Conservation (phyloP, 2,113 vertebrate genomes). For the Cyprinus carpio region DNA sequence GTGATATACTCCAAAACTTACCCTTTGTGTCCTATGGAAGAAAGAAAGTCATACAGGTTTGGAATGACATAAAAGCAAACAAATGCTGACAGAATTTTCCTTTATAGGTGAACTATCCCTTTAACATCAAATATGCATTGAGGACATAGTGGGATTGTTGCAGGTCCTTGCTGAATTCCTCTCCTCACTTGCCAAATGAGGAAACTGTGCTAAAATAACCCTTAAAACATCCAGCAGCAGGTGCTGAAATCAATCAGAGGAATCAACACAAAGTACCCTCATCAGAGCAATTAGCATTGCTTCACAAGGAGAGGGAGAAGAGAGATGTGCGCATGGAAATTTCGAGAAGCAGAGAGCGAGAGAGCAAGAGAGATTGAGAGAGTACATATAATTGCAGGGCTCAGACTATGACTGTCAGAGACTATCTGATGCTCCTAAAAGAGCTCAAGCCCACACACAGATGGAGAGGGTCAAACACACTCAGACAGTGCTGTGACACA, state of each 20-base stretch:
- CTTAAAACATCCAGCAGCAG: constrained; percentile 9
- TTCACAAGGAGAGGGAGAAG: background rate
- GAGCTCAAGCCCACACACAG: constrained; percentile 32
- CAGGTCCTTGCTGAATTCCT: constrained; percentile 5
- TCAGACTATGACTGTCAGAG: constrained; percentile 11
- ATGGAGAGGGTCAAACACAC: background rate
- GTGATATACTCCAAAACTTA: background rate
- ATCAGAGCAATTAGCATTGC: constrained; percentile 26
- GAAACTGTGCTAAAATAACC: constrained; percentile 21
- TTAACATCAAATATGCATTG: constrained; percentile 29
- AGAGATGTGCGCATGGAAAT: background rate
- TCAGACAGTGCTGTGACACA: constrained; percentile 20
- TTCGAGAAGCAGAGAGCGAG: constrained; percentile 1
- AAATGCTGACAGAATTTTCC: background rate
- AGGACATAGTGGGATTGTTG: constrained; percentile 15
- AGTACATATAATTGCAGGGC: constrained; percentile 26
- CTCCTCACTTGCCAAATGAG: background rate
- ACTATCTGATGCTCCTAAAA: background rate
- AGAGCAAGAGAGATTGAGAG: background rate
- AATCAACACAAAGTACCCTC: background rate
- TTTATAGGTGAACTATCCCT: background rate
- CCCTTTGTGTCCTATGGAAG: background rate
- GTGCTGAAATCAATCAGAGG: constrained; percentile 23
- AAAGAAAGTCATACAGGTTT: background rate
- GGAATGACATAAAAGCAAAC: background rate